Base-by-base conservation (phyloP, 2,113 vertebrate genomes). In the Quiscalus mexicanus region DNA sequence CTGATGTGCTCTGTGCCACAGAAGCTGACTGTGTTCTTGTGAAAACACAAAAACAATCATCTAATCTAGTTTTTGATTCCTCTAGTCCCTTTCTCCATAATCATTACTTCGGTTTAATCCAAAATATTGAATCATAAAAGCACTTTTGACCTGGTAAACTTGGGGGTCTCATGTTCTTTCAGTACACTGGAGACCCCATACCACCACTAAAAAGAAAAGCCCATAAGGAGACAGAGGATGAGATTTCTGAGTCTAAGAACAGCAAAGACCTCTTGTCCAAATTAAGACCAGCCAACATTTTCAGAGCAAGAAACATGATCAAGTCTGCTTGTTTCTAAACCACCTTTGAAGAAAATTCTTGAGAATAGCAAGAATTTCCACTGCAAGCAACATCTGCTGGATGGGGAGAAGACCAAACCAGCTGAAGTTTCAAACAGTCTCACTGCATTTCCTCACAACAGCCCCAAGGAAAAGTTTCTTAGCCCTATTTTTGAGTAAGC, bases 1-100 rank as follows among this genome's bases (percentile, higher is more conserved):
- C 24, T 4, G 7, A 56, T 31, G 16, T 5, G 3, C 31, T 71
- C 0, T 2, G n/a, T 28, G 35, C 2, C 3, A 19, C 27, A 62
- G 37, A 60, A 87, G 45, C 27, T 3, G 5, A 56, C 3, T 52
- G 22, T 33, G 27, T 27, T 39, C n/a, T 69, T 87, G 70, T 87
- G 45, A 70, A 30, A 87, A 58, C 56, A 59, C 22, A 78, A 62
- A 19, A 78, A 10, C 16, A 85, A 74, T 25, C 11, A 14, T 14
- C 1, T 39, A 74, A 53, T 20, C 13, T 14, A 55, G 23, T 59
- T 94, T 79, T 71, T 31, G 31, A 37, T 88, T 83, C 70, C 28
- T 53, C 42, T 67, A 70, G 24, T 62, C 9, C 8, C 22, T 69
- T 83, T 79, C 47, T 79, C 35, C 30, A 64, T 86, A 82, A 55